Percentiles rank a stretch among this genome's conserved stretches.
phyloP scores from a whole-genome alignment of 2,888 invertebrate genomes.

The Leptarthrus brevirostris region DNA sequence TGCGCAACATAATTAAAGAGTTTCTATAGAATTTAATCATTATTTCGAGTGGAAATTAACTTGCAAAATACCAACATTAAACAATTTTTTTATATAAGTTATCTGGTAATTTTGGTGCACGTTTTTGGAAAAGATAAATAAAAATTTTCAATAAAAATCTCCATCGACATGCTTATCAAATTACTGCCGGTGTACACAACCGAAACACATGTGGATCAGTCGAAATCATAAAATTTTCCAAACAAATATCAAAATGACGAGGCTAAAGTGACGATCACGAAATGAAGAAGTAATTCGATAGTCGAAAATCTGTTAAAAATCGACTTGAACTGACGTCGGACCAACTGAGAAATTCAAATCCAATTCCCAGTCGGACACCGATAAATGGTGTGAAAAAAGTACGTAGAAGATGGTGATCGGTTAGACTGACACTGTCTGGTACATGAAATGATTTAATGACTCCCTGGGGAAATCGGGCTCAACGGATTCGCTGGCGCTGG shows the following conservation, averaged over 20 bases:
- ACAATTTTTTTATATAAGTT: too few species aligned
- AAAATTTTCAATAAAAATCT: neutral
- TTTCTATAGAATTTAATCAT: too few species aligned
- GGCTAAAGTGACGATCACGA: neutral
- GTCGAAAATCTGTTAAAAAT: conserved; percentile 9
- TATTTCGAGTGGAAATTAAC: too few species aligned
- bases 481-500: conserved; percentile 15
- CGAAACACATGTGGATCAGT: neutral
- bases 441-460: conserved; percentile 57
- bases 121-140: neutral
- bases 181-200: neutral
- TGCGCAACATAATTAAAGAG: too few species aligned
- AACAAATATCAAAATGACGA: conserved; percentile 23
- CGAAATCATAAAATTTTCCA: neutral
- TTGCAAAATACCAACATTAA: too few species aligned
- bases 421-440: conserved; percentile 64
- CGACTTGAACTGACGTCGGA: conserved; percentile 29
- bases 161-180: neutral
- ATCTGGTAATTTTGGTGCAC: too few species aligned
- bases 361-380: neutral
- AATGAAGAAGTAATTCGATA: conserved; percentile 32
- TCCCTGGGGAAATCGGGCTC: conserved; percentile 53
- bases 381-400: conserved; percentile 21
- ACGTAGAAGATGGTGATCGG: conserved; percentile 32
- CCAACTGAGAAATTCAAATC: conserved; percentile 10